phyloP scores from a whole-genome alignment of 2,888 invertebrate genomes.

The Terebella lapidaria region DNA sequence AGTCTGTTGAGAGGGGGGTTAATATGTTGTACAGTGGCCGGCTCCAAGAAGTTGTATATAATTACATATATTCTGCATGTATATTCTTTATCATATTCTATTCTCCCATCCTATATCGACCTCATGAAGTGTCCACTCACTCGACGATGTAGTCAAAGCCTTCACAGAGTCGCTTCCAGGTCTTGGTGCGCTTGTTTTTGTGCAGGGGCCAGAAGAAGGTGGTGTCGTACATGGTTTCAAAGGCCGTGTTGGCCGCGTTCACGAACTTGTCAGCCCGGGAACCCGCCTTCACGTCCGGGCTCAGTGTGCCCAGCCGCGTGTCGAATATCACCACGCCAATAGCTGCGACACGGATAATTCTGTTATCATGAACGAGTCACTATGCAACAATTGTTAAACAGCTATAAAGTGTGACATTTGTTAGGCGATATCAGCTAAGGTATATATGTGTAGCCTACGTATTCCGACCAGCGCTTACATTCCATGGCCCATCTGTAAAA shows the following conservation, averaged over 20 bases:
- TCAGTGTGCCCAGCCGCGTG: constrained; percentile 7
- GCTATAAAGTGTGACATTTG: too few species aligned
- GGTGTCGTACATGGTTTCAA: constrained; percentile 1
- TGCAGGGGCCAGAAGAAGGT: constrained; percentile 5
- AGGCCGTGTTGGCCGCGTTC: not conserved
- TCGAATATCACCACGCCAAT: constrained; percentile 14
- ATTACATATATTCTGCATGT: too few species aligned
- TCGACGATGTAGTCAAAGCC: not conserved
- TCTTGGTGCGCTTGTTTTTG: constrained; percentile 2
- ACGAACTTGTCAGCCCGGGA: constrained; percentile 6
- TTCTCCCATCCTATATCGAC: too few species aligned
- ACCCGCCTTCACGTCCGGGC: not conserved
- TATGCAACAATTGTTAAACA: too few species aligned
- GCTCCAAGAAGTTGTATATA: too few species aligned
- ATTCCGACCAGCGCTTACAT: constrained; percentile 11
- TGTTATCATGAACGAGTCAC: too few species aligned
- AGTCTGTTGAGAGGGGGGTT: too few species aligned
- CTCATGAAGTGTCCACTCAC: too few species aligned
- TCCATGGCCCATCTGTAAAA: constrained; percentile 14
- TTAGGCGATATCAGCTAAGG: too few species aligned
- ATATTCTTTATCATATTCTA: too few species aligned
- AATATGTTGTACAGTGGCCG: too few species aligned
- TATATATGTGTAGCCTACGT: too few species aligned
- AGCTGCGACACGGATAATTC: constrained; percentile 10
- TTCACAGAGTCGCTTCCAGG: not conserved